Evolutionary conservation across 2,797 vertebrate species (phyloP).

Genomic region (Eleutherodactylus coqui): DNA sequence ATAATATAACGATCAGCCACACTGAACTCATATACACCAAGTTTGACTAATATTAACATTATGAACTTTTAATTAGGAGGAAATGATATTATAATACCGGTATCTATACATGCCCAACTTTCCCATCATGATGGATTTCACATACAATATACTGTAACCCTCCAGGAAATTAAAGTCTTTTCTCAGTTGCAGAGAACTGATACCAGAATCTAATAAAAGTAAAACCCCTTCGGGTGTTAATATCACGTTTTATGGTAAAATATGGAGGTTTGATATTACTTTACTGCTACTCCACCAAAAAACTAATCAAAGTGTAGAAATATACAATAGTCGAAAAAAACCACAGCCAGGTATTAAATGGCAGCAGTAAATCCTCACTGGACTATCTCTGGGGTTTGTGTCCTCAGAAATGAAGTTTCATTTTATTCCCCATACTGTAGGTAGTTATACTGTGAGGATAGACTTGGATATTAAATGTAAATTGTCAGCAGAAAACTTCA

Average conservation of each 20-base stretch:
- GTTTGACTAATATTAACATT: not conserved
- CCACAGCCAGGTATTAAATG: not conserved
- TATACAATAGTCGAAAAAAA: not conserved
- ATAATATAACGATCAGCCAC: too few species aligned
- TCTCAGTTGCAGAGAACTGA: not conserved
- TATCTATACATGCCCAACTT: not conserved
- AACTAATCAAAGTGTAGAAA: not conserved
- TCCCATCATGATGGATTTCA: not conserved
- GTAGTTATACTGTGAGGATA: not conserved
- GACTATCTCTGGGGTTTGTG: not conserved
- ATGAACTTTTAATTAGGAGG: not conserved
- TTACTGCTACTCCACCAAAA: not conserved
- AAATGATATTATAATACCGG: not conserved
- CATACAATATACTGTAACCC: not conserved
- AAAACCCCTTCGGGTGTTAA: not conserved
- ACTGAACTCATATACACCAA: too few species aligned
- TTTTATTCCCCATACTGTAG: not conserved
- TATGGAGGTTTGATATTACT: not conserved
- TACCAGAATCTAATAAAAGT: not conserved
- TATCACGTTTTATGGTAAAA: not conserved
- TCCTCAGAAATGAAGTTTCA: not conserved
- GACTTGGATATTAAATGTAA: not conserved
- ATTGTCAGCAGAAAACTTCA: not conserved
- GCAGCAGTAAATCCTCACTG: not conserved
- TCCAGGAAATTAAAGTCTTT: slow-evolving; percentile 3